A percentile compares a stretch with the other conserved stretches of the same genome.
Evolutionary conservation across 2,888 invertebrate genomes (phyloP).

Genomic region (Anorthoa munda): DNA sequence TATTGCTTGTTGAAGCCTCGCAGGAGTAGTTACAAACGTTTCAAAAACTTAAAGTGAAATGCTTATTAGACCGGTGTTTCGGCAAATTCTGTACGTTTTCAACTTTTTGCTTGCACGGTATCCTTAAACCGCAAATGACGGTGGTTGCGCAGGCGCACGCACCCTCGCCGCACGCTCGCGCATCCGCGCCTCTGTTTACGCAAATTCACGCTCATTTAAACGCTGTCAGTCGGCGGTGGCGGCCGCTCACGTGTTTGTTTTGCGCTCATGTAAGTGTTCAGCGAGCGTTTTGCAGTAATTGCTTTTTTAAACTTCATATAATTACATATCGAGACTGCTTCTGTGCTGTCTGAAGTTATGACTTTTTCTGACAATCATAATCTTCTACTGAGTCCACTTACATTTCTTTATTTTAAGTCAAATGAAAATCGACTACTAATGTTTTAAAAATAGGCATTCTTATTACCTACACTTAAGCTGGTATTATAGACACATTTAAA

Average conservation of each 20-base stretch:
- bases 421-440: neutral
- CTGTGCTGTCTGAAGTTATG: conserved; percentile 35
- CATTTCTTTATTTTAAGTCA: conserved; percentile 5
- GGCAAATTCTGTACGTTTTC: conserved; percentile 25
- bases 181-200: conserved; percentile 52
- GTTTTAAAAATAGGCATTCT: neutral
- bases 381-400: conserved; percentile 9
- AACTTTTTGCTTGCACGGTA: conserved; percentile 43
- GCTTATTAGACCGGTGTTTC: conserved; percentile 48
- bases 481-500: conserved; percentile 23
- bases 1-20: neutral
- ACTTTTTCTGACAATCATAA: conserved; percentile 38
- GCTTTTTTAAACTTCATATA: conserved; percentile 53
- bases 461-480: neutral
- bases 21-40: conserved; percentile 12
- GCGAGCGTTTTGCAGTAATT: conserved; percentile 48
- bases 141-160: conserved; percentile 52
- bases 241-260: conserved; percentile 51
- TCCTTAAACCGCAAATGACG: conserved; percentile 43
- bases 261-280: conserved; percentile 53
- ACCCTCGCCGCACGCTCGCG: conserved; percentile 24
- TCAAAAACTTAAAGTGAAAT: conserved; percentile 15
- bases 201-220: conserved; percentile 58
- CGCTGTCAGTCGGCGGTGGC: conserved; percentile 50
- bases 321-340: conserved; percentile 35